A percentile compares a stretch with the other conserved stretches of the same genome.
Evolutionary conservation across 2,888 invertebrate species (phyloP).

Genomic region (Abrostola triplasia): DNA sequence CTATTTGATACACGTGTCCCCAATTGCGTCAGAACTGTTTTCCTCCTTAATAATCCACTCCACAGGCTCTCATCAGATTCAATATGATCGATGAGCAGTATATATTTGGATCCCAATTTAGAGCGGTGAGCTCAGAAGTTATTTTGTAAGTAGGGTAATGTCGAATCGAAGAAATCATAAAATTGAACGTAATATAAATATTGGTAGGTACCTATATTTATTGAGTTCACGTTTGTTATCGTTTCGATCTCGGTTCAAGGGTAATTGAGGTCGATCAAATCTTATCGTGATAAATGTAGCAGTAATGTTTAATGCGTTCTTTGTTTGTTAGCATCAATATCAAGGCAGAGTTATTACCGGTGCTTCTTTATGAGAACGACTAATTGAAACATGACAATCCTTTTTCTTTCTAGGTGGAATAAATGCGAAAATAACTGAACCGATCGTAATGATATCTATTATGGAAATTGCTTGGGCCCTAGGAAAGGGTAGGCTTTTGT

Average conservation of each 20-base stretch:
- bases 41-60: slow-evolving; percentile 1
- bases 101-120: neutral
- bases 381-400: too few species aligned
- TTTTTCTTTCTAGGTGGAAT: too few species aligned
- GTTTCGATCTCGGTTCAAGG: slow-evolving; percentile 1
- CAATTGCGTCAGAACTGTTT: neutral
- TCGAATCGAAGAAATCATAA: neutral
- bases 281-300: slow-evolving; percentile 1
- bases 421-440: too few species aligned
- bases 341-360: neutral
- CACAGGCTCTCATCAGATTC: neutral
- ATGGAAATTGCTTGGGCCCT: too few species aligned
- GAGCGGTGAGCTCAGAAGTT: neutral
- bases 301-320: slow-evolving; percentile 1
- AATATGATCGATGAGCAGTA: neutral
- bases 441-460: too few species aligned
- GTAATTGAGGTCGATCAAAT: slow-evolving; percentile 2
- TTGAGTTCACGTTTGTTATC: slow-evolving; percentile 3
- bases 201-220: neutral
- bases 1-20: neutral
- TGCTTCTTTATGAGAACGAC: too few species aligned
- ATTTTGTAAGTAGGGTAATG: neutral
- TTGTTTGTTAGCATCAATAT: neutral
- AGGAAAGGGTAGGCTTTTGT: too few species aligned
- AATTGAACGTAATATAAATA: neutral